Evolutionary conservation across 2,888 invertebrate species (phyloP).

Genomic region (Tortrix viridana): DNA sequence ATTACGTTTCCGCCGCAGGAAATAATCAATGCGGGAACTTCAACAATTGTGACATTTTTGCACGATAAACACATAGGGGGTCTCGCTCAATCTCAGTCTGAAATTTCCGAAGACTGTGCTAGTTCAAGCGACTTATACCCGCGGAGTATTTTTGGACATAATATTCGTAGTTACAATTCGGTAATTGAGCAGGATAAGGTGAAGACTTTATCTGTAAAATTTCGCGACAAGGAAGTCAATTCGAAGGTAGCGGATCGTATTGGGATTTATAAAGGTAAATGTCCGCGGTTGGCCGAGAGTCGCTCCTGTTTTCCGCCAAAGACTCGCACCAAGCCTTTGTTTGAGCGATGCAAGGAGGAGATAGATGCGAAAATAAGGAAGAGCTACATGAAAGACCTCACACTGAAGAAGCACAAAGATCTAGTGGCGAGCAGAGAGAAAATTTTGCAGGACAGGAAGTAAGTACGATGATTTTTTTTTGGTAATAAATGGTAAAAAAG

Average conservation of each 20-base stretch:
- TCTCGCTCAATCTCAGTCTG: slow-evolving; percentile 62
- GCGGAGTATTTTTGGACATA: slow-evolving; percentile 49
- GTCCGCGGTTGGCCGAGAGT: slow-evolving; percentile 67
- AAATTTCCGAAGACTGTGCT: slow-evolving; percentile 53
- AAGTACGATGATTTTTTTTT: no score
- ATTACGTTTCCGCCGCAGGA: slow-evolving; percentile 83
- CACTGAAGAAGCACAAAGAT: slow-evolving; percentile 83
- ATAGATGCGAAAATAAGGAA: slow-evolving; percentile 64
- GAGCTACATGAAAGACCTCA: slow-evolving; percentile 72
- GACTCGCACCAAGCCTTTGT: slow-evolving; percentile 66
- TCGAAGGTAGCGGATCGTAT: slow-evolving; percentile 57
- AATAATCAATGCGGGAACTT: slow-evolving; percentile 80
- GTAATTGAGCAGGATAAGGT: slow-evolving; percentile 60
- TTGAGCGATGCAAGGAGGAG: slow-evolving; percentile 51
- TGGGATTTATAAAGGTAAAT: slow-evolving; percentile 63
- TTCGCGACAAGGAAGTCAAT: slow-evolving; percentile 65
- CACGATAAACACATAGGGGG: slow-evolving; percentile 63
- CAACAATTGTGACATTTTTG: slow-evolving; percentile 62
- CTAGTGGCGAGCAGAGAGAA: slow-evolving; percentile 80
- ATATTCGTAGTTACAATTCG: slow-evolving; percentile 67
- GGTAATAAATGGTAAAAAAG: no score
- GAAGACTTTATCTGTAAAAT: slow-evolving; percentile 58
- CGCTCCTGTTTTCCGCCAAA: slow-evolving; percentile 70
- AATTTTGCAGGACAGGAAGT: slow-evolving; percentile 86
- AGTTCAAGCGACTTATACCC: slow-evolving; percentile 44